Base-by-base conservation (phyloP, 2,797 vertebrate species). In the Trachurus trachurus region DNA sequence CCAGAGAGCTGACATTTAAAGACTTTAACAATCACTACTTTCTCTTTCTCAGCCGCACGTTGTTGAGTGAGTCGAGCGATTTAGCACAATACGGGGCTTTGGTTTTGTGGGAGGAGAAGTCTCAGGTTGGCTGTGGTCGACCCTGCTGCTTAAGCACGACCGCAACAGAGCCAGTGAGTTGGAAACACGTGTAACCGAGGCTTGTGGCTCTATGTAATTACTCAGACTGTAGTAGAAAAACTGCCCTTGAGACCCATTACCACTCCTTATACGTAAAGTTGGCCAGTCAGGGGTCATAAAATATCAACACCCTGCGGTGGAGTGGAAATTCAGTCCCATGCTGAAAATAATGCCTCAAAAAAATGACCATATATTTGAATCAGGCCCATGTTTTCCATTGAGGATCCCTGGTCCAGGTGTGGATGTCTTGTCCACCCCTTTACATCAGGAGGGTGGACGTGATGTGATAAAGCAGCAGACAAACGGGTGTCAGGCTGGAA, bases 381-480 rank as follows among this genome's bases (percentile, higher is more conserved):
- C 5, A 54, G 0, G 31, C 31, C 31, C 31, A 34, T 34, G 31
- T 34, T 34, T 34, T 34, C 31, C 31, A 34, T 34, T 34, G 31
- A 34, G 5, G 5, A 34, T 58, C 49, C 19, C 26, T 9, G 7
- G 34, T 17, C 2, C 26, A 37, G 62, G 44, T 66, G 67, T 64
- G 34, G 65, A 66, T 79, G 44, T n/a, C 40, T 16, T 63, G 71
- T 76, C 80, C 59, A 49, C 45, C 63, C 2, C 9, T 50, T 49
- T 31, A 12, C 71, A 1, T n/a, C 62, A 49, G 40, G 57, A n/a
- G 26, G 64, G 45, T 37, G 78, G 82, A 82, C 44, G 59, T 42
- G 39, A 66, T 62, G 62, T 71, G 58, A 76, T 44, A 57, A 76
- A 73, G 31, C 6, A 34, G 31, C 5, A 34, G 31, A 34, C 31